Percentiles rank a stretch among this genome's conserved stretches.
Conservation (phyloP, 2,888 invertebrate genomes). For the Colletes collaris region DNA sequence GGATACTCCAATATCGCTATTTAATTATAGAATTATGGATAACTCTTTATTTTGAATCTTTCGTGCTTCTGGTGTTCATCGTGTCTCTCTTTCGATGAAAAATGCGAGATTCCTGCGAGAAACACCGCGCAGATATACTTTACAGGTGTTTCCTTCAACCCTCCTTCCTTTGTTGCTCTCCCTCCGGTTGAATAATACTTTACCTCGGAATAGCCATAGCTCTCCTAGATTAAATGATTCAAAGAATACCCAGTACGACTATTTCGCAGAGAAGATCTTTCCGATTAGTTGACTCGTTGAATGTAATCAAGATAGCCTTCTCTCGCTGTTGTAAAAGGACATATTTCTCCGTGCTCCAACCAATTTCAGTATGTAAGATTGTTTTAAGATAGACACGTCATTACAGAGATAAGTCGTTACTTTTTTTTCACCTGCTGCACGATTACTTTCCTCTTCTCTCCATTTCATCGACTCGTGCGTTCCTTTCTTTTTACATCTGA, state of each 20-base stretch:
- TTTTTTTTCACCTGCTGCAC: slow-evolving; percentile 15
- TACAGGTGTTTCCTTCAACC: too few relatives aligned
- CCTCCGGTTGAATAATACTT: neutral
- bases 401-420: slow-evolving; percentile 17
- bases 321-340: slow-evolving; percentile 35
- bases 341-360: slow-evolving; percentile 44
- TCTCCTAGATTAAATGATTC: slow-evolving; percentile 34
- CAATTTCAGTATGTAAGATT: slow-evolving; percentile 28
- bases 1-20: too few relatives aligned
- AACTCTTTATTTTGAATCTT: too few relatives aligned
- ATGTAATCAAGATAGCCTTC: slow-evolving; percentile 56
- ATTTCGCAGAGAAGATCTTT: slow-evolving; percentile 40
- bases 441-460: slow-evolving; percentile 22
- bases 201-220: slow-evolving; percentile 5
- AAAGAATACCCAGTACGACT: slow-evolving; percentile 27
- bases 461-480: neutral
- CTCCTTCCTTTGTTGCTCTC: neutral
- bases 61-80: neutral
- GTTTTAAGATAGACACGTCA: slow-evolving; percentile 31
- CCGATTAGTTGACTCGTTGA: slow-evolving; percentile 47
- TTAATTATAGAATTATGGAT: too few relatives aligned
- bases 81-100: neutral
- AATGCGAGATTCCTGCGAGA: too few relatives aligned
- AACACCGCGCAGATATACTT: too few relatives aligned
- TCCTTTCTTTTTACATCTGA: neutral